A percentile compares a stretch with the other conserved stretches of the same genome.
Conservation (phyloP, 2,888 invertebrate genomes). For the Dolichopus griseipennis region DNA sequence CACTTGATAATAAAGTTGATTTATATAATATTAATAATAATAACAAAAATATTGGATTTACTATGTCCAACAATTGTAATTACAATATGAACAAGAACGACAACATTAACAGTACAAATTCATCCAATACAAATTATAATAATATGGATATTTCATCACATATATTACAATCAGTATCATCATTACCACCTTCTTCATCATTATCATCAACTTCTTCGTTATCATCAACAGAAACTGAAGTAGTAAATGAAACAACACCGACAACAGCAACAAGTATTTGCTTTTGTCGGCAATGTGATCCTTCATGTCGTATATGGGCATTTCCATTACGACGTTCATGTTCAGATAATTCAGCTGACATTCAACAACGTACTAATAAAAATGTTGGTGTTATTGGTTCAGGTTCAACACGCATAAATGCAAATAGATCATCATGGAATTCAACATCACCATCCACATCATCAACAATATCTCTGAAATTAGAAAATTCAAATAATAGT, state of each 20-base stretch:
- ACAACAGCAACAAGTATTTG: constrained; percentile 21
- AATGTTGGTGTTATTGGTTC: constrained; percentile 29
- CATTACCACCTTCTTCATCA: constrained; percentile 19
- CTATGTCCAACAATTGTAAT: no score
- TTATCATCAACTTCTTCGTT: constrained; percentile 24
- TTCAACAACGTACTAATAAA: constrained; percentile 18
- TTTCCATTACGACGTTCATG: constrained; percentile 40
- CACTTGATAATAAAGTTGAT: not conserved
- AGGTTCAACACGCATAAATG: not conserved
- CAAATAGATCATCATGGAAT: constrained; percentile 22
- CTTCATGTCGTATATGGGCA: constrained; percentile 41
- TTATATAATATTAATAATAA: no score
- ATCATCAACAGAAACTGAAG: constrained; percentile 12
- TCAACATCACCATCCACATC: constrained; percentile 28
- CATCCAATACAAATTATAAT: not conserved
- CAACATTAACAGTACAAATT: not conserved
- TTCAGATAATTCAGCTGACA: constrained; percentile 37
- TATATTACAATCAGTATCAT: constrained; percentile 23
- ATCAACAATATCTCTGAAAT: constrained; percentile 21
- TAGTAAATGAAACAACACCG: constrained; percentile 21
- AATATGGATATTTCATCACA: constrained; percentile 26
- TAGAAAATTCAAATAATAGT: constrained; percentile 12
- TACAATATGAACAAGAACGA: not conserved
- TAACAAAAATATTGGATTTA: no score
- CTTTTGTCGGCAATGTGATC: constrained; percentile 36